Percentiles rank a stretch among this genome's conserved stretches.
Evolutionary conservation across 2,888 invertebrate genomes (phyloP).

Genomic region (Drosophila neotestacea): DNA sequence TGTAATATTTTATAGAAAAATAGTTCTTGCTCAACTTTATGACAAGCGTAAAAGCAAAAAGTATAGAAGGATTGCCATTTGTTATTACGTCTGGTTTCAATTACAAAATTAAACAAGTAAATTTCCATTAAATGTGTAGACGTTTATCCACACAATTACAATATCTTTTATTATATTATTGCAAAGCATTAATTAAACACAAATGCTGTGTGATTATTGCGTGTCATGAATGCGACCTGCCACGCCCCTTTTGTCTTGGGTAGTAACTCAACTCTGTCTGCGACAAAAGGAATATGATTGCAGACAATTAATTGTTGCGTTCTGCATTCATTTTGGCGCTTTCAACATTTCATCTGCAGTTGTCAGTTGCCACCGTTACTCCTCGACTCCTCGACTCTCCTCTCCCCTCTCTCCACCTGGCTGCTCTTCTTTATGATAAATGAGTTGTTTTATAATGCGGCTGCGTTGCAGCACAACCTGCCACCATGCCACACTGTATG

Average conservation of each 20-base stretch:
- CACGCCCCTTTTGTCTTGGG: constrained; percentile 41
- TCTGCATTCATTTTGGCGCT: constrained; percentile 77
- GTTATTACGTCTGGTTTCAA: constrained; percentile 63
- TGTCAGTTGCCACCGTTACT: constrained; percentile 57
- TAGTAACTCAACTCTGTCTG: constrained; percentile 32
- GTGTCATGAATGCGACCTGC: constrained; percentile 61
- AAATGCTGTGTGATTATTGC: constrained; percentile 78
- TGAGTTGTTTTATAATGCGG: constrained; percentile 74
- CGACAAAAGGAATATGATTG: constrained; percentile 44
- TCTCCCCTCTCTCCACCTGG: not conserved
- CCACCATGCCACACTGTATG: constrained; percentile 14
- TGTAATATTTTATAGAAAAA: constrained; percentile 26
- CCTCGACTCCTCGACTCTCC: not conserved
- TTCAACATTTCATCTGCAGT: constrained; percentile 82
- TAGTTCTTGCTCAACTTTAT: constrained; percentile 56
- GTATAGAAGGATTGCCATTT: constrained; percentile 24
- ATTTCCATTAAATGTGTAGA: constrained; percentile 55
- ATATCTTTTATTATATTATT: constrained; percentile 67
- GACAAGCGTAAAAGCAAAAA: constrained; percentile 8
- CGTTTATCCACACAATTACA: not conserved
- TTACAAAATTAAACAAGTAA: constrained; percentile 68
- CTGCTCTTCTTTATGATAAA: constrained; percentile 68
- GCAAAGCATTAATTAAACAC: constrained; percentile 75
- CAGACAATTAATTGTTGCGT: constrained; percentile 77
- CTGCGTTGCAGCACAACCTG: constrained; percentile 50